phyloP scores from a whole-genome alignment of 2,797 vertebrate genomes.

The Poeciliopsis gracilis region DNA sequence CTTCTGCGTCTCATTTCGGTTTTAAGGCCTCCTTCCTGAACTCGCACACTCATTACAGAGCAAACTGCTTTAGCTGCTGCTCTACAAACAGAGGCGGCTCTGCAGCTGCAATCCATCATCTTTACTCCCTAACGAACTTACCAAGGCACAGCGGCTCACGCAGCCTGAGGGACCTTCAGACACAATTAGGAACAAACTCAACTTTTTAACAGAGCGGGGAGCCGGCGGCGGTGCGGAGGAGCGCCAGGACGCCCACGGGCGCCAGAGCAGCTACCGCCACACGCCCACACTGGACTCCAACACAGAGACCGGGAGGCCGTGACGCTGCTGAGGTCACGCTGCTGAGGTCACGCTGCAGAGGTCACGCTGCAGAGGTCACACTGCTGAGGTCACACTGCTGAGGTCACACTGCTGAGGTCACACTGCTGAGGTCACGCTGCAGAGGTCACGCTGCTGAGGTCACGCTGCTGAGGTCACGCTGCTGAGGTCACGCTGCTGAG shows the following conservation, averaged over 20 bases:
- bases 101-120: conserved; percentile 69
- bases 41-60: conserved; percentile 23
- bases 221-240: not conserved
- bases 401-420: too few relatives aligned
- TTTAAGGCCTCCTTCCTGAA: not conserved
- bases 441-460: too few relatives aligned
- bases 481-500: too few relatives aligned
- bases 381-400: too few relatives aligned
- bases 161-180: not conserved
- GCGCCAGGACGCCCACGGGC: not conserved
- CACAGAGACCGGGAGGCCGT: not conserved
- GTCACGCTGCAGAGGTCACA: not conserved
- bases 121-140: conserved; percentile 55
- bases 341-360: not conserved
- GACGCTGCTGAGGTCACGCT: too few relatives aligned
- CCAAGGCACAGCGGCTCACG: conserved; percentile 10
- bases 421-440: not conserved
- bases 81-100: conserved; percentile 38
- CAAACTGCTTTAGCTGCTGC: conserved; percentile 35
- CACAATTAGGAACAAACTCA: conserved; percentile 16
- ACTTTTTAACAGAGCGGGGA: conserved; percentile 20
- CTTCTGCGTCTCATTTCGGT: not conserved
- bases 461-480: not conserved
- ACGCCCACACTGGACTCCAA: conserved; percentile 10
- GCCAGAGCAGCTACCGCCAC: not conserved